Conservation (phyloP, 2,113 vertebrate species). For the Nothoprocta pentlandii region DNA sequence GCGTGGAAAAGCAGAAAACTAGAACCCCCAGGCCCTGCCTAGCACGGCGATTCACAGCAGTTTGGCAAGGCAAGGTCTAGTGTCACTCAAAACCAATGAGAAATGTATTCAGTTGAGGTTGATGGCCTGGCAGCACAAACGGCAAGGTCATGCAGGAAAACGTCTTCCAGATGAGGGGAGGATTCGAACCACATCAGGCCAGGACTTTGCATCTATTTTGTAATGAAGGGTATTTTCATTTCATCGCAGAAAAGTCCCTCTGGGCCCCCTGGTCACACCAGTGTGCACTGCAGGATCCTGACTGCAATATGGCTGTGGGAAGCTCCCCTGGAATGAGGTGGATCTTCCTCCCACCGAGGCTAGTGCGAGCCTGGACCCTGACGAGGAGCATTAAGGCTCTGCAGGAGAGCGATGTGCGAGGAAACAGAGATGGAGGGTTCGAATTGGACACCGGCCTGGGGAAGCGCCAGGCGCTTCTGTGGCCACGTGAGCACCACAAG, state of each 20-base stretch:
- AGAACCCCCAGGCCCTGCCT: rapidly evolving
- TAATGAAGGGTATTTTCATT: neutral
- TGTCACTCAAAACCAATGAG: neutral
- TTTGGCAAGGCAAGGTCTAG: neutral
- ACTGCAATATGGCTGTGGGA: neutral
- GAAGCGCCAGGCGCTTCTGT: neutral
- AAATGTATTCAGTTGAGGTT: neutral
- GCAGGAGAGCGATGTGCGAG: neutral
- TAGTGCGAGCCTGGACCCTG: rapidly evolving
- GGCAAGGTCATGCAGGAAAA: neutral
- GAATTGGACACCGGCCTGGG: neutral
- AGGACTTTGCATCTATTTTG: rapidly evolving
- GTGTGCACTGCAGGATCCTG: rapidly evolving
- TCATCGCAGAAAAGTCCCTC: neutral
- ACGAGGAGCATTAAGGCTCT: neutral
- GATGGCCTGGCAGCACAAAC: neutral
- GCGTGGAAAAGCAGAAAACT: neutral
- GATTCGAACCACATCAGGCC: neutral
- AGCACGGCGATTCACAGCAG: rapidly evolving
- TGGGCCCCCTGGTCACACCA: neutral
- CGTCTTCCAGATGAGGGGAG: neutral
- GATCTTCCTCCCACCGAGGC: neutral
- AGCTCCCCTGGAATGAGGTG: neutral
- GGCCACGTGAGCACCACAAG: neutral
- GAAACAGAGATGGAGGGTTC: neutral